Conservation (phyloP, 2,888 invertebrate genomes). For the Eurytoma californica region DNA sequence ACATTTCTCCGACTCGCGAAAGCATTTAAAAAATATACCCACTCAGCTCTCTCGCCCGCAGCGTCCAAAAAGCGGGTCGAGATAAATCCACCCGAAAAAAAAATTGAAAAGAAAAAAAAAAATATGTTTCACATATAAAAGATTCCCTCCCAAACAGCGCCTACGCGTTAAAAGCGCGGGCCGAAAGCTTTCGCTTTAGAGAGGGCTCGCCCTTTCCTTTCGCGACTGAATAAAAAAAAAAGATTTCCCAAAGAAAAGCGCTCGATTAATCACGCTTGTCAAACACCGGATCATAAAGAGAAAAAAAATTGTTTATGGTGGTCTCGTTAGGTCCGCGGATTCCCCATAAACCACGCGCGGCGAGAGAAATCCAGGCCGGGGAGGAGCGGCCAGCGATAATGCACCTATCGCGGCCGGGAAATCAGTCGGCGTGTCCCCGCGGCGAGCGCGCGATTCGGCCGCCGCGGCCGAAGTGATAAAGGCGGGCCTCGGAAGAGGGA, state of each 20-base stretch:
- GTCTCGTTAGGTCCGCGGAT: constrained; percentile 16
- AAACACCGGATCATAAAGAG: not conserved
- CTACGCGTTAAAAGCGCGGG: too few relatives aligned
- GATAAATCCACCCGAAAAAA: too few relatives aligned
- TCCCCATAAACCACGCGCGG: not conserved
- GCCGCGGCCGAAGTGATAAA: not conserved
- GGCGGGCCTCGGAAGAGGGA: not conserved
- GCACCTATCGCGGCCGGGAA: constrained; percentile 10
- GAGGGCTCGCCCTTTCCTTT: too few relatives aligned
- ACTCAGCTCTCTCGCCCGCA: too few relatives aligned
- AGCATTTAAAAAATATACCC: too few relatives aligned
- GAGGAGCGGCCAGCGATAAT: not conserved
- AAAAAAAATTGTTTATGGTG: not conserved
- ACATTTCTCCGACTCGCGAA: too few relatives aligned
- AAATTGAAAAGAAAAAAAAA: too few relatives aligned
- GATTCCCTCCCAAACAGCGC: too few relatives aligned
- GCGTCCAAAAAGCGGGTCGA: too few relatives aligned
- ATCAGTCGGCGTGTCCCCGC: not conserved
- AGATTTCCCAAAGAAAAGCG: not conserved
- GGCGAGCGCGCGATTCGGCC: not conserved
- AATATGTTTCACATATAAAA: too few relatives aligned
- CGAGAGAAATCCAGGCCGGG: not conserved
- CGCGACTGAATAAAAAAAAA: too few relatives aligned
- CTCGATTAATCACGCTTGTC: constrained; percentile 32
- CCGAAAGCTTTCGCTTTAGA: too few relatives aligned